These are phyloP conservation scores for Carcina quercana DNA, from an alignment of 2,888 invertebrate species.

Conservation along the genomic window DNA sequence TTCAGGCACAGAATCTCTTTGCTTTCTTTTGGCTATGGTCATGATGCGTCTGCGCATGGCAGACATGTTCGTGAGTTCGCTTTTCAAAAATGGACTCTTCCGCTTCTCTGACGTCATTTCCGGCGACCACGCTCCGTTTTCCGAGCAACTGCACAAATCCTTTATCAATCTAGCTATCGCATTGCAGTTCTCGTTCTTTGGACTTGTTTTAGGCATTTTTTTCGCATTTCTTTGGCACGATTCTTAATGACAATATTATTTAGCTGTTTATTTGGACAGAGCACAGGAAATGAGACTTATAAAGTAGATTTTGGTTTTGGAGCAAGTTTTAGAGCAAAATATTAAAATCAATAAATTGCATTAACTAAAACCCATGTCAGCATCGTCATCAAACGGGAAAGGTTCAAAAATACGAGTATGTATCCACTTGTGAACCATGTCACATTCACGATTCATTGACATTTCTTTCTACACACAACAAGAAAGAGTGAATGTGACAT, in stretches of 20 bases:
- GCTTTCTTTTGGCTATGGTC: slow-evolving; percentile 54
- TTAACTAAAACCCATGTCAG: too few species aligned
- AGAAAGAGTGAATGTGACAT: too few species aligned
- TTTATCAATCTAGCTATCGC: slow-evolving; percentile 62
- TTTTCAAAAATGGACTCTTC: slow-evolving; percentile 57
- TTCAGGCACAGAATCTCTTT: slow-evolving; percentile 37
- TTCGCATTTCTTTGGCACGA: slow-evolving; percentile 14
- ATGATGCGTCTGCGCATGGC: slow-evolving; percentile 59
- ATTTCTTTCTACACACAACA: too few species aligned
- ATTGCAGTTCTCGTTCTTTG: slow-evolving; percentile 55
- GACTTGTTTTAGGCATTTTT: slow-evolving; percentile 55
- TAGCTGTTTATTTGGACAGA: slow-evolving; percentile 55
- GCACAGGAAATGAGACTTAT: slow-evolving; percentile 46
- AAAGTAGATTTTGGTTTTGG: too few species aligned
- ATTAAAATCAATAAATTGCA: too few species aligned
- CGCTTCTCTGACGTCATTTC: slow-evolving; percentile 59
- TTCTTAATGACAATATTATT: slow-evolving; percentile 35
- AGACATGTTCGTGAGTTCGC: slow-evolving; percentile 65
- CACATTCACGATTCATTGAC: too few species aligned
- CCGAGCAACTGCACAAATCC: slow-evolving; percentile 67
- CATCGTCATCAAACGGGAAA: too few species aligned
- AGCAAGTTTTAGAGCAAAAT: not conserved
- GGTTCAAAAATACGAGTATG: too few species aligned
- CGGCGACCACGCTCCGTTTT: slow-evolving; percentile 69
- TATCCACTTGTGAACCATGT: too few species aligned